Evolutionary conservation across 2,888 invertebrate species (phyloP), one percentile per base, ranked within the genome.

Genomic region (Oligia latruncula): DNA sequence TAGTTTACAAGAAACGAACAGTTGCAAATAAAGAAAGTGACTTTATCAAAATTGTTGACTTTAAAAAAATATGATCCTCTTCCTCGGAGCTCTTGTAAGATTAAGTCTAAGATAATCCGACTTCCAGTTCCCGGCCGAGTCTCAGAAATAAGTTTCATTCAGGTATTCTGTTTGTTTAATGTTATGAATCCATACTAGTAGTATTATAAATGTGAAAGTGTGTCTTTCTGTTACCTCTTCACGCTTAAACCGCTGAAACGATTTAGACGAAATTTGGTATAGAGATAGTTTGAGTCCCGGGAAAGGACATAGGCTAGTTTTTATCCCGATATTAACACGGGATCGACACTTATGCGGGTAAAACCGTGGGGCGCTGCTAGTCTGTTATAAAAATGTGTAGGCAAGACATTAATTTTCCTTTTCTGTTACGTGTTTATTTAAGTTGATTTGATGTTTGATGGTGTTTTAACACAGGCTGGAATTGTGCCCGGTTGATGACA

Each of bases 41-140:
- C 75, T 82, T 87, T 82, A 82, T 86, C 67, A 82, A 86, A 85
- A 84, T 62, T 81, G 86, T 89, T 86, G 88, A 90, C 88, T 90
- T 87, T 74, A 80, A 72, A 87, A 90, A 88, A 86, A 84, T 80
- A 86, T 82, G 75, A 84, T 85, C 83, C 77, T 74, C 79, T 81
- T 78, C 68, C 43, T 77, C 80, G 72, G 55, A 80, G 85, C 82
- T 85, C 81, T 85, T 85, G 85, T 79, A 81, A 90, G 91, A 91
- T 90, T 90, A 88, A 87, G 78, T 74, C 79, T 60, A 67, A 85
- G 90, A 90, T 90, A 86, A 90, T 91, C 90, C 87, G 71, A 84
- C 81, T 87, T 85, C 77, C 88, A 87, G 89, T 84, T 86, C 84
- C 46, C 80, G 66, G 84, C 78, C 71, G 82, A 83, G 78, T 90